Conservation (phyloP, 2,113 vertebrate species). For the Atlantisia rogersi region DNA sequence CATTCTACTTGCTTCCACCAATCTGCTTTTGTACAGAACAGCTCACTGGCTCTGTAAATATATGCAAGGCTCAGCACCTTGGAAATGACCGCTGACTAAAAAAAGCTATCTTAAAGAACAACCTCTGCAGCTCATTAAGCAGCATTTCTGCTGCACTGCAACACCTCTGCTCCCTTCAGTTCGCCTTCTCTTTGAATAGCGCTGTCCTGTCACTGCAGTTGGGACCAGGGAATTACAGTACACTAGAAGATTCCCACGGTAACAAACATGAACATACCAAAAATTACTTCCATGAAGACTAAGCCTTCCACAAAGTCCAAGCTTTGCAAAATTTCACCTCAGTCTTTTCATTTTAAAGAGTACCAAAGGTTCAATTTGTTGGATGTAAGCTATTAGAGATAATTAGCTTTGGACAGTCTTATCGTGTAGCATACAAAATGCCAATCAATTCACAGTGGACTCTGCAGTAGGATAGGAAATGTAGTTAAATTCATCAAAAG, state of each 20-base stretch:
- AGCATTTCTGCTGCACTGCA: background rate
- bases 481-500: background rate
- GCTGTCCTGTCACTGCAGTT: background rate
- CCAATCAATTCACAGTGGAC: background rate
- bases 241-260: background rate
- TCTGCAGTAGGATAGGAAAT: background rate
- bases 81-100: background rate
- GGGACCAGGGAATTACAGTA: background rate
- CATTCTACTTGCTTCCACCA: background rate
- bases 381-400: background rate
- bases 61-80: background rate
- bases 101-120: background rate
- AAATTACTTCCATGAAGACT: background rate
- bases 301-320: background rate
- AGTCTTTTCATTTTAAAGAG: background rate
- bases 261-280: background rate
- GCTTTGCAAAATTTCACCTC: background rate
- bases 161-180: background rate
- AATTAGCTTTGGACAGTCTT: background rate
- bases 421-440: accelerated
- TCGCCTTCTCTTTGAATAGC: background rate
- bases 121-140: background rate
- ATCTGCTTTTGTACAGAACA: background rate
- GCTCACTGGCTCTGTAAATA: background rate
- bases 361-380: background rate